A percentile compares a stretch with the other conserved stretches of the same genome.
These are phyloP conservation scores for Marcusenius ussheri DNA, from an alignment of 2,113 vertebrate species.

Conservation along the genomic window DNA sequence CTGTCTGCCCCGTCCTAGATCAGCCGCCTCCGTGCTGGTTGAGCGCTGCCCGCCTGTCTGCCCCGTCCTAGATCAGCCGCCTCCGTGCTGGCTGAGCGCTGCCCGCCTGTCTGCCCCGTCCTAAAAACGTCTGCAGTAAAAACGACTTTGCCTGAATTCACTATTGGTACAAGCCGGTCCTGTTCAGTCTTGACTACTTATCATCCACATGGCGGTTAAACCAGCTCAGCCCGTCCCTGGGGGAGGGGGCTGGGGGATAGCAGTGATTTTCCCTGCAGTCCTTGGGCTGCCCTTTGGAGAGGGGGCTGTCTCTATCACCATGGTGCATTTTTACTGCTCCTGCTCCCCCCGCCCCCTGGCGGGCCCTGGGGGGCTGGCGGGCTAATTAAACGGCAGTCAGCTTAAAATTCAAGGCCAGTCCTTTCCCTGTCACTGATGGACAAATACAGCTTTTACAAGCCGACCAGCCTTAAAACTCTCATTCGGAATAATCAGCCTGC, in stretches of 20 bases:
- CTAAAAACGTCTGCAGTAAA: not conserved
- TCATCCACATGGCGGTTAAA: not conserved
- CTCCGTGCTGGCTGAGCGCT: not conserved
- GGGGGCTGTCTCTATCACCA: not conserved
- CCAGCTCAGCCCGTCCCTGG: not conserved
- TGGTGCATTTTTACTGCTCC: not conserved
- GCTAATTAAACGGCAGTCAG: constrained; percentile 16
- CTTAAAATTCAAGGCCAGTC: constrained; percentile 17
- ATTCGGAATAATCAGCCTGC: constrained; percentile 17
- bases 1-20: no score
- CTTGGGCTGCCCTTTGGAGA: not conserved
- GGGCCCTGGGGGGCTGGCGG: not conserved
- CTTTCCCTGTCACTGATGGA: constrained; percentile 13
- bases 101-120: not conserved
- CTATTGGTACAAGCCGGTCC: not conserved
- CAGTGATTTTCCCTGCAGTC: not conserved
- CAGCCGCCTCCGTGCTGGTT: no score
- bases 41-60: no score
- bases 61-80: no score
- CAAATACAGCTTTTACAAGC: constrained; percentile 18
- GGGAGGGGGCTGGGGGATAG: not conserved
- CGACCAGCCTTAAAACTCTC: constrained; percentile 12
- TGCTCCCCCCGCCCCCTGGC: not conserved
- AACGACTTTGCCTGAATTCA: not conserved
- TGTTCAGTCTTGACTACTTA: not conserved